These are phyloP conservation scores for Peromyscus eremicus DNA, from an alignment of 2,797 vertebrate genomes.

Conservation along the genomic window DNA sequence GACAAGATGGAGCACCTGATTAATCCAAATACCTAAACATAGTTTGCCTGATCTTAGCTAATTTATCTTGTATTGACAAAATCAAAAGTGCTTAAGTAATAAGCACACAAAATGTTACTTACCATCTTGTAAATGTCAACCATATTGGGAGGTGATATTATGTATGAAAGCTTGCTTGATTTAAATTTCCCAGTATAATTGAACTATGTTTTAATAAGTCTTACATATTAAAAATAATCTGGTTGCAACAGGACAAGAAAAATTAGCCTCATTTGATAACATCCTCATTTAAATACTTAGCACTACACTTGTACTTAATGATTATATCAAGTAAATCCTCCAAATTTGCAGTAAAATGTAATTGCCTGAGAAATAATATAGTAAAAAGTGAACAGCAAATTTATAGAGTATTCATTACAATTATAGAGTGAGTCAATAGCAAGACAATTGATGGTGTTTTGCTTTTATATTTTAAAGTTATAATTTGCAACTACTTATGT, in stretches of 20 bases:
- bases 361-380: conserved; percentile 55
- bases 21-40: conserved; percentile 85
- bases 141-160: conserved; percentile 71
- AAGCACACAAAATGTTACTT: conserved; percentile 73
- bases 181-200: conserved; percentile 78
- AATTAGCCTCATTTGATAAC: conserved; percentile 66
- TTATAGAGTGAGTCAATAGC: conserved; percentile 20
- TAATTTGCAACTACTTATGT: conserved; percentile 19
- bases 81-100: conserved; percentile 80
- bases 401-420: conserved; percentile 41
- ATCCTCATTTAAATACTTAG: conserved; percentile 78
- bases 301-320: conserved; percentile 60
- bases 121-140: conserved; percentile 72
- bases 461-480: conserved; percentile 31
- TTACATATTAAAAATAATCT: conserved; percentile 77
- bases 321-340: conserved; percentile 52
- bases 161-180: conserved; percentile 62
- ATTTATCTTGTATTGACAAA: conserved; percentile 85
- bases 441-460: conserved; percentile 23
- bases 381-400: conserved; percentile 47
- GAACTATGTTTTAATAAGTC: conserved; percentile 77
- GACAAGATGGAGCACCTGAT: conserved; percentile 81
- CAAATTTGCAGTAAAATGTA: conserved; percentile 57
- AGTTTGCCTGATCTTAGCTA: conserved; percentile 76
- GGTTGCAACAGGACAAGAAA: conserved; percentile 61